These are phyloP conservation scores for Hydrocynus forskahlii DNA, from an alignment of 2,797 vertebrate species.

Conservation along the genomic window DNA sequence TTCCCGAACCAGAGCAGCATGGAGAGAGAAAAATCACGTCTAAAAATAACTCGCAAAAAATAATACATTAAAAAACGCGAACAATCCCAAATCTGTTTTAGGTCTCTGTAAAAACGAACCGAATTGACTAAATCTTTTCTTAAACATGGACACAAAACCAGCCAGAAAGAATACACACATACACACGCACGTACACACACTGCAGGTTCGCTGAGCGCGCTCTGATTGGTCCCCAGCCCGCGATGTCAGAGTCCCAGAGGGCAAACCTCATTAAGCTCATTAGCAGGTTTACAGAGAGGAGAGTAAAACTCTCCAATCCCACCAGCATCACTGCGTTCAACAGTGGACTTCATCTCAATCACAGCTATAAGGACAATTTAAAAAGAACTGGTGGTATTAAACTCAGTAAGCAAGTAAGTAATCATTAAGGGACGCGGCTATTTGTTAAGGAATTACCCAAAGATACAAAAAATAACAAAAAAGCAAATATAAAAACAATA, in stretches of 20 bases:
- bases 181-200: slow-evolving; percentile 48
- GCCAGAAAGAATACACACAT: slow-evolving; percentile 68
- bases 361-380: not conserved
- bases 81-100: slow-evolving; percentile 39
- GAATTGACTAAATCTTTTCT: slow-evolving; percentile 62
- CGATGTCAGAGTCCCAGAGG: slow-evolving; percentile 73
- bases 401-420: not conserved
- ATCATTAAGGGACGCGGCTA: not conserved
- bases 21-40: slow-evolving; percentile 34
- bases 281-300: slow-evolving; percentile 69
- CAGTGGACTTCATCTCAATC: not conserved
- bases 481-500: not conserved
- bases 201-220: slow-evolving; percentile 66
- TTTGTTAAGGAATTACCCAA: too few relatives aligned
- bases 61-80: not conserved
- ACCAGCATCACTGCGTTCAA: not conserved
- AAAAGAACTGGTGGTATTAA: not conserved
- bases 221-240: slow-evolving; percentile 77
- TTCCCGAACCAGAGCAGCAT: slow-evolving; percentile 35
- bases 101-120: slow-evolving; percentile 29
- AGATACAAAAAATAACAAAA: not conserved
- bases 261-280: slow-evolving; percentile 75
- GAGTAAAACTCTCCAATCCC: slow-evolving; percentile 11
- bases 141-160: slow-evolving; percentile 70
- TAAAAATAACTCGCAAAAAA: not conserved